phyloP scores from a whole-genome alignment of 1,140 invertebrate species.

The Drosophila tristis region DNA sequence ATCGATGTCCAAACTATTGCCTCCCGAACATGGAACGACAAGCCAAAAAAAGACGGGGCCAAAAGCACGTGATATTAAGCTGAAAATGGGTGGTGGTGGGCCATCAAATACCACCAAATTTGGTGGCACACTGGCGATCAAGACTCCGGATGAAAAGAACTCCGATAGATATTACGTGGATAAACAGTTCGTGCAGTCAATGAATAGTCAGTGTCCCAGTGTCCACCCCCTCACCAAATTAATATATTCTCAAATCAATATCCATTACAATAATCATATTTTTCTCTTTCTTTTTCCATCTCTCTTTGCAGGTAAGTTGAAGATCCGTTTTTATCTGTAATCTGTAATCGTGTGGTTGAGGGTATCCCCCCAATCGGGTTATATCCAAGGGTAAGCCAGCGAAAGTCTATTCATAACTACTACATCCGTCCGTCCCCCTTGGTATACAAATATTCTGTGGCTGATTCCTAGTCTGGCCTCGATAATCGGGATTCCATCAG shows the following conservation, averaged over 20 bases:
- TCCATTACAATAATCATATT: constrained; percentile 6
- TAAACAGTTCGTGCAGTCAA: constrained; percentile 42
- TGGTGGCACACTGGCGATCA: too few relatives aligned
- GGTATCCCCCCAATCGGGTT: background rate
- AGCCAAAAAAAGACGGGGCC: constrained; percentile 2
- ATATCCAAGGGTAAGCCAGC: constrained; percentile 48
- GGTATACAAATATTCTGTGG: too few relatives aligned
- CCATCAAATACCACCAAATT: background rate
- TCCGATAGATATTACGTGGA: constrained; percentile 43
- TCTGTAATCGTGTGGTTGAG: background rate
- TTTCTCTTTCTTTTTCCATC: constrained; percentile 5
- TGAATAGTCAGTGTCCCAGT: constrained; percentile 47
- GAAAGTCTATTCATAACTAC: constrained; percentile 17
- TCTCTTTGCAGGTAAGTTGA: constrained; percentile 72
- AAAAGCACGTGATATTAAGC: constrained; percentile 1
- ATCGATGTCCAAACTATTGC: background rate
- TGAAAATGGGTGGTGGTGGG: constrained; percentile 19
- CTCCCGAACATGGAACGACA: constrained; percentile 9
- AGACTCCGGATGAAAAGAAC: constrained; percentile 10
- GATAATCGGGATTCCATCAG: too few relatives aligned
- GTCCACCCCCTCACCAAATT: background rate
- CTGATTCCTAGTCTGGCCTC: too few relatives aligned
- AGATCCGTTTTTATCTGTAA: constrained; percentile 3
- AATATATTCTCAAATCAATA: background rate
- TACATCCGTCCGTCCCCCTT: too few relatives aligned